These are phyloP conservation scores for Drosophila mulleri DNA, from an alignment of 2,888 invertebrate genomes.

Conservation along the genomic window DNA sequence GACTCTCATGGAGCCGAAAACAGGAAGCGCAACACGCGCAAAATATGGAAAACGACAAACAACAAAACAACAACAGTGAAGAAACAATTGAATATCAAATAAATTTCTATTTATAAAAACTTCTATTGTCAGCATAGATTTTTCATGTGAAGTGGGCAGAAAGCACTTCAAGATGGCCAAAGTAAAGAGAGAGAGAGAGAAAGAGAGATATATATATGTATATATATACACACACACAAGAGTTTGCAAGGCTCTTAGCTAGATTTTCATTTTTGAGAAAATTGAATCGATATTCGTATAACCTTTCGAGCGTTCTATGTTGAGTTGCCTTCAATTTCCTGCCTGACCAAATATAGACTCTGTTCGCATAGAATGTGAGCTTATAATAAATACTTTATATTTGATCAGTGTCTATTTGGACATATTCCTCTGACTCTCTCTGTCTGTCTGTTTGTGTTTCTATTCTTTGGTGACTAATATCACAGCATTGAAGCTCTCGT, in stretches of 20 bases:
- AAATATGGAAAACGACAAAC: constrained; percentile 40
- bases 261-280: background rate
- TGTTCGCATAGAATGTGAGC: background rate
- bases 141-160: constrained; percentile 20
- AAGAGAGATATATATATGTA: background rate
- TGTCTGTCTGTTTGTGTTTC: background rate
- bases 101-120: constrained; percentile 52
- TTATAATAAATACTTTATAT: background rate
- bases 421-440: background rate
- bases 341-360: background rate
- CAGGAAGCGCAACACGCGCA: constrained; percentile 56
- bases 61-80: constrained; percentile 6
- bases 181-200: background rate
- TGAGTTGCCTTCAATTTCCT: background rate
- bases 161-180: constrained; percentile 18
- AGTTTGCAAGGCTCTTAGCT: background rate
- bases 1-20: constrained; percentile 38
- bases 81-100: constrained; percentile 52
- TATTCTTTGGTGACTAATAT: background rate
- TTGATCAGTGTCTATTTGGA: background rate
- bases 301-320: background rate
- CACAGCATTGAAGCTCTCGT: background rate
- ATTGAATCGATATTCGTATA: background rate
- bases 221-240: background rate
- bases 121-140: constrained; percentile 27